These are phyloP conservation scores for Phortica okadai DNA, from an alignment of 2,888 invertebrate species.

Conservation along the genomic window DNA sequence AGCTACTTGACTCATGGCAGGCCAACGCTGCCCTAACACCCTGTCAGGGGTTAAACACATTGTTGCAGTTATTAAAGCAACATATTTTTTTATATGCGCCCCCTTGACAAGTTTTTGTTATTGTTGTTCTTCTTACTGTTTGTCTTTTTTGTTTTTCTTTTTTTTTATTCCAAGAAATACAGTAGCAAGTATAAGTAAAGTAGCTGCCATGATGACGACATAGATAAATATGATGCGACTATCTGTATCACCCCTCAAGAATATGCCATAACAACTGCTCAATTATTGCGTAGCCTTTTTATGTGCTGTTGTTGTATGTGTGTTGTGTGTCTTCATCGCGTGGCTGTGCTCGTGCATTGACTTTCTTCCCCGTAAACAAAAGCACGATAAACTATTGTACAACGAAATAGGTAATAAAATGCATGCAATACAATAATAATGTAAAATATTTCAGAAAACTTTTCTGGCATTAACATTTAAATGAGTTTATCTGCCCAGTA, in stretches of 20 bases:
- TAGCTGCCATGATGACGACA: conserved; percentile 10
- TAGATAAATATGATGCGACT: conserved; percentile 13
- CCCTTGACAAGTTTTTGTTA: conserved; percentile 1
- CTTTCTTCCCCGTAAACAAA: conserved; percentile 26
- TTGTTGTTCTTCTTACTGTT: background rate
- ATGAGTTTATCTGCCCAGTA: conserved; percentile 62
- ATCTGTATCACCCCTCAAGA: background rate
- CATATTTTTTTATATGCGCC: conserved; percentile 14
- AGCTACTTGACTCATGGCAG: conserved; percentile 41
- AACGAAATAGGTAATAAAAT: conserved; percentile 55
- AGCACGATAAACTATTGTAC: conserved; percentile 14
- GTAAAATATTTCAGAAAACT: conserved; percentile 45
- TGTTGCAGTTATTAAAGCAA: conserved; percentile 56
- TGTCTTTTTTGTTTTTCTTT: too few species aligned
- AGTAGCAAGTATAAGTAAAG: background rate
- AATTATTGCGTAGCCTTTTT: conserved; percentile 20
- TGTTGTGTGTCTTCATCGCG: conserved; percentile 24
- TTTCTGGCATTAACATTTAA: conserved; percentile 68
- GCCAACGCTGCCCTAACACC: conserved; percentile 14
- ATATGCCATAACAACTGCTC: conserved; percentile 9
- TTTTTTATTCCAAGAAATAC: background rate
- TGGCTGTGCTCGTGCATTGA: conserved; percentile 14
- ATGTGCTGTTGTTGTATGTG: background rate
- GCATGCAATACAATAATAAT: conserved; percentile 49
- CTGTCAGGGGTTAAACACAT: conserved; percentile 55